These are phyloP conservation scores for Ceyx erithaca DNA, from an alignment of 2,797 vertebrate genomes.

Conservation along the genomic window DNA sequence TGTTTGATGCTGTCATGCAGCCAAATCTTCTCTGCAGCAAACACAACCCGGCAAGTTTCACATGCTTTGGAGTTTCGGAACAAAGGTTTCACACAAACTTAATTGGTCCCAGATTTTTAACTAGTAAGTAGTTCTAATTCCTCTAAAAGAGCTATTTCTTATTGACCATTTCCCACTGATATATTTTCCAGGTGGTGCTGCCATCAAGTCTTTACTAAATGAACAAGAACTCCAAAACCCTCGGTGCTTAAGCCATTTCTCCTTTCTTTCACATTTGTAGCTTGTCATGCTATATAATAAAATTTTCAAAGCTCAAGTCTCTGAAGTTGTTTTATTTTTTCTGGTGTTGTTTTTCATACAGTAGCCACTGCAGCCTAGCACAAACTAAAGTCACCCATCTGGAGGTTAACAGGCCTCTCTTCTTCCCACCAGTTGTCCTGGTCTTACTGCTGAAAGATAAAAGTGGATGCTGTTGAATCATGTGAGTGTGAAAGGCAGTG, in stretches of 20 bases:
- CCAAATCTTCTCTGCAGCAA: conserved; percentile 4
- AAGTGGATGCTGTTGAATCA: background rate
- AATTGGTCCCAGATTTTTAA: conserved; percentile 44
- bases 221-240: background rate
- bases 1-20: background rate
- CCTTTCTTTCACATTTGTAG: background rate
- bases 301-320: conserved; percentile 1
- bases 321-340: conserved; percentile 10
- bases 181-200: background rate
- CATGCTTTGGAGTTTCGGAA: conserved; percentile 26
- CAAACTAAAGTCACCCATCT: background rate
- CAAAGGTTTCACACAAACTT: conserved; percentile 42
- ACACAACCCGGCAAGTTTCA: background rate
- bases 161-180: background rate
- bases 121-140: background rate
- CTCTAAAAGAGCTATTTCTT: background rate
- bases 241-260: background rate
- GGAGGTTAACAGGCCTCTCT: background rate
- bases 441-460: background rate
- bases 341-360: background rate
- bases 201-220: conserved; percentile 13
- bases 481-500: background rate
- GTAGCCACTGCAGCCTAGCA: background rate
- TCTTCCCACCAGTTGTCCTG: background rate
- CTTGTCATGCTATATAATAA: background rate